Percentiles rank a stretch among this genome's conserved stretches.
These are phyloP conservation scores for Empidonax alnorum DNA, from an alignment of 2,113 vertebrate species.

Conservation along the genomic window DNA sequence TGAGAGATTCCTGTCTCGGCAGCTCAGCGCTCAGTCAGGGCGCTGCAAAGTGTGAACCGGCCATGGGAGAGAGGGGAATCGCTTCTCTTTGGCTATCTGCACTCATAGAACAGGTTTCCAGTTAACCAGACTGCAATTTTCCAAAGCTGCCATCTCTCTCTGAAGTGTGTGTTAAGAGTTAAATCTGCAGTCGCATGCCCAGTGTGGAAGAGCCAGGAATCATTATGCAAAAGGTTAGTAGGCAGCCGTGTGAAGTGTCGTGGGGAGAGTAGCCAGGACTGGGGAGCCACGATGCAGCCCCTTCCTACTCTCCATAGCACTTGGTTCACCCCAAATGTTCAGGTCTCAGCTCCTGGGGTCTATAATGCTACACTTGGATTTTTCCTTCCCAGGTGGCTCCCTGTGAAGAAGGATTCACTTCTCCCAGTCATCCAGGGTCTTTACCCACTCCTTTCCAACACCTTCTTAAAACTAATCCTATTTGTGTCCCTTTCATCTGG, in stretches of 20 bases:
- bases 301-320: neutral
- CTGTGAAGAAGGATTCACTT: neutral
- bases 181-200: rapidly evolving
- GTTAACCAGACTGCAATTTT: neutral
- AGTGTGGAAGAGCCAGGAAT: neutral
- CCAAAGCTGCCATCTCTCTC: neutral
- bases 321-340: neutral
- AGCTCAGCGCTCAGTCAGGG: neutral
- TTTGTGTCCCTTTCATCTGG: neutral
- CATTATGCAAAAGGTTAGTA: neutral
- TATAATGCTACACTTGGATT: neutral
- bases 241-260: neutral
- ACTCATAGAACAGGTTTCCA: neutral
- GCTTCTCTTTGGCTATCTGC: neutral
- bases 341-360: neutral
- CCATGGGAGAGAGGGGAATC: rapidly evolving
- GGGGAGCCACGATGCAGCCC: neutral
- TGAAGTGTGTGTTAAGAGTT: neutral
- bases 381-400: neutral
- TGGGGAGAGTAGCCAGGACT: neutral
- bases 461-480: neutral
- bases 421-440: neutral
- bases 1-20: neutral
- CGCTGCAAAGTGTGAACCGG: neutral
- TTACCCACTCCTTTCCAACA: neutral